Evolutionary conservation across 2,888 invertebrate species (phyloP).

Genomic region (Torymus texanus): DNA sequence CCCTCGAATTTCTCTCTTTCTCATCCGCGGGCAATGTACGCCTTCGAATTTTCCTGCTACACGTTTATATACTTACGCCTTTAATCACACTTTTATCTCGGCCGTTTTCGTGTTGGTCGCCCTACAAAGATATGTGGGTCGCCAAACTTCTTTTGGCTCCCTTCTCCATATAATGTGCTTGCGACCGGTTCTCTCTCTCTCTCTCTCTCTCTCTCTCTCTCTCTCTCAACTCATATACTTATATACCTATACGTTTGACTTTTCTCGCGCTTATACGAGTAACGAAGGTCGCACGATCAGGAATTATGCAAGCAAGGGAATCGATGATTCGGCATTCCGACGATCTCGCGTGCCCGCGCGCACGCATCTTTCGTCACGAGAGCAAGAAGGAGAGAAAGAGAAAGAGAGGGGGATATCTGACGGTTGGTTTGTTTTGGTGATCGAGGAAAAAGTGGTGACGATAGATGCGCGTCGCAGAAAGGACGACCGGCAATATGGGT

Average conservation of each 20-base stretch:
- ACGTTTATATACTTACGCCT: too few relatives aligned
- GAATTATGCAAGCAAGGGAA: slow-evolving; percentile 29
- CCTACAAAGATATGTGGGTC: slow-evolving; percentile 29
- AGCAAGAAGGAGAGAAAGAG: too few relatives aligned
- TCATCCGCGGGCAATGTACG: too few relatives aligned
- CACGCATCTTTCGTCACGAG: slow-evolving; percentile 10
- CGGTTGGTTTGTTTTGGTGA: too few relatives aligned
- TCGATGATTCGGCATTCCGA: slow-evolving; percentile 29
- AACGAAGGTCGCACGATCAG: slow-evolving; percentile 1
- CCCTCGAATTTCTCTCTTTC: too few relatives aligned
- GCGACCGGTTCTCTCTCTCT: neutral
- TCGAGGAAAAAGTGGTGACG: too few relatives aligned
- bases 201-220: neutral
- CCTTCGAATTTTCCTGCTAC: too few relatives aligned
- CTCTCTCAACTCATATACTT: neutral
- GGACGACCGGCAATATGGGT: slow-evolving; percentile 3
- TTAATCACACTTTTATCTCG: neutral
- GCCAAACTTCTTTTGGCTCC: slow-evolving; percentile 17
- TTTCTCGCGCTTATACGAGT: neutral
- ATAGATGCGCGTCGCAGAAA: neutral
- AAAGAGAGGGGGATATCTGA: too few relatives aligned
- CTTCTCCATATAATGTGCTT: neutral
- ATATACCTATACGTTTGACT: slow-evolving; percentile 15
- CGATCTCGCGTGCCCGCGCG: neutral
- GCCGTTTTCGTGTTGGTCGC: neutral